Evolutionary conservation across 2,797 vertebrate genomes (phyloP).

Genomic region (Urophycis tenuis): DNA sequence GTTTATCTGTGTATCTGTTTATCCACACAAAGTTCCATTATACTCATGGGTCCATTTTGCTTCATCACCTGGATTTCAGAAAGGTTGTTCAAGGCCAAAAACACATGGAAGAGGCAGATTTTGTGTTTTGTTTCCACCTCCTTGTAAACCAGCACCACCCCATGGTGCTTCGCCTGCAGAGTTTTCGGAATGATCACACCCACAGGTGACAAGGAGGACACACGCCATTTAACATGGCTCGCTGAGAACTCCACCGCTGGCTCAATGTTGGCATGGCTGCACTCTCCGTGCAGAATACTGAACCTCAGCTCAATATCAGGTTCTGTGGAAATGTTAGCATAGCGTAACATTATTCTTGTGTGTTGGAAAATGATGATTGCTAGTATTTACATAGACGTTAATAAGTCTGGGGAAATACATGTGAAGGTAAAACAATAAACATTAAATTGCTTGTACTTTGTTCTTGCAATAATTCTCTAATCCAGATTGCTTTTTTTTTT

Average conservation of each 20-base stretch:
- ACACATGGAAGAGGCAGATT: slow-evolving; percentile 71
- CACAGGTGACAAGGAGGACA: slow-evolving; percentile 81
- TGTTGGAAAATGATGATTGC: no score
- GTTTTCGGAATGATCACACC: slow-evolving; percentile 73
- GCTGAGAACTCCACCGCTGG: slow-evolving; percentile 71
- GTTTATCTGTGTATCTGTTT: not conserved
- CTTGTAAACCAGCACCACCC: slow-evolving; percentile 80
- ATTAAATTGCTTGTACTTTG: no score
- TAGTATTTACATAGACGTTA: no score
- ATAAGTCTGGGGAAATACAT: not conserved
- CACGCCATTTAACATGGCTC: slow-evolving; percentile 78
- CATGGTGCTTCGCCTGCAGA: slow-evolving; percentile 69
- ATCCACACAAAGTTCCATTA: not conserved
- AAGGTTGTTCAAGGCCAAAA: slow-evolving; percentile 78
- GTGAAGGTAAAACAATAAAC: no score
- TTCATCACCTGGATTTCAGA: slow-evolving; percentile 77
- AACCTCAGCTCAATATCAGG: slow-evolving; percentile 66
- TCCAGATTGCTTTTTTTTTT: no score
- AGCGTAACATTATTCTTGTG: no score
- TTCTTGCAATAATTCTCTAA: no score
- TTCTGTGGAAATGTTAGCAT: slow-evolving; percentile 48
- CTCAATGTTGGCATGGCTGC: slow-evolving; percentile 64
- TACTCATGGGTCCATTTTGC: not conserved
- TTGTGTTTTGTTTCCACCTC: slow-evolving; percentile 49
- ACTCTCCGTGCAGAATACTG: slow-evolving; percentile 78